phyloP scores from a whole-genome alignment of 2,888 invertebrate species.

The Podabrus alpinus region DNA sequence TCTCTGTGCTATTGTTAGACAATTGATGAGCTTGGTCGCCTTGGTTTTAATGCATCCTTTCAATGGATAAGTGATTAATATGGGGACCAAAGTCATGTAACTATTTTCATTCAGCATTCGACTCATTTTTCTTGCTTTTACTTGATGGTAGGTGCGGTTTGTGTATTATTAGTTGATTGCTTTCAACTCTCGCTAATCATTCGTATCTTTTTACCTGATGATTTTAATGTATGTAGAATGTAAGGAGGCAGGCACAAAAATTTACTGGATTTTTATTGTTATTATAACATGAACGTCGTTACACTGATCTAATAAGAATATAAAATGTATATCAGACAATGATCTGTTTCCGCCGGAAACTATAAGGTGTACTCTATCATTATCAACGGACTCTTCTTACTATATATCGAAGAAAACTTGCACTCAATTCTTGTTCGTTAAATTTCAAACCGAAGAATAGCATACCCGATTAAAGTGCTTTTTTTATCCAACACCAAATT shows the following conservation, averaged over 20 bases:
- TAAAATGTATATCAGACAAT: conserved; percentile 47
- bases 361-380: conserved; percentile 48
- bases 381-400: conserved; percentile 46
- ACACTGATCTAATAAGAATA: conserved; percentile 30
- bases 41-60: conserved; percentile 47
- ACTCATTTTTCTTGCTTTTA: conserved; percentile 33
- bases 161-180: background rate
- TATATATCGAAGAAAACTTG: conserved; percentile 21
- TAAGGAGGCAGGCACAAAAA: background rate
- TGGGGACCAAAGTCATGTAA: conserved; percentile 26
- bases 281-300: conserved; percentile 25
- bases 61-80: conserved; percentile 47
- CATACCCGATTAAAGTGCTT: background rate
- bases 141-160: conserved; percentile 15
- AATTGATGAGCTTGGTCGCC: conserved; percentile 48
- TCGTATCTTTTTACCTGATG: background rate
- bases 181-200: background rate
- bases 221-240: background rate
- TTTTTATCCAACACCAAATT: background rate
- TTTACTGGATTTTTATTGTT: conserved; percentile 22
- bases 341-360: conserved; percentile 52
- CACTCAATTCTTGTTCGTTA: conserved; percentile 9
- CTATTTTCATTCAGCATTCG: conserved; percentile 27
- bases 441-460: background rate
- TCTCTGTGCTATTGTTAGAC: conserved; percentile 47